Evolutionary conservation across 2,113 vertebrate species (phyloP).

Genomic region (Dipodomys stephensi): DNA sequence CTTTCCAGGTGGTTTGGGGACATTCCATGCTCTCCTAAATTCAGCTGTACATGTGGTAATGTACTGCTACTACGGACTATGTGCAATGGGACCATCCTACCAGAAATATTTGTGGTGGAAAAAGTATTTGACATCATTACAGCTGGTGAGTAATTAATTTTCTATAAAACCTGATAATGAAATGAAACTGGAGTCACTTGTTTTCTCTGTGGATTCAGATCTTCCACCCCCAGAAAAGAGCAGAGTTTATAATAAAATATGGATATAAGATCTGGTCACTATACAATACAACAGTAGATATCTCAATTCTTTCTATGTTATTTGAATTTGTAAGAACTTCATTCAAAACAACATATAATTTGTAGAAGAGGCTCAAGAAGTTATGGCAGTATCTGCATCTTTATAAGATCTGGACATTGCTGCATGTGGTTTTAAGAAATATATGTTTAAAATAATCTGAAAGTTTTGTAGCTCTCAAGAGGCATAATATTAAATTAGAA

Average conservation of each 20-base stretch:
- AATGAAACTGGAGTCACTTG: not conserved
- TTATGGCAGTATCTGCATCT: slow-evolving; percentile 15
- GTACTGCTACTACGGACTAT: slow-evolving; percentile 97
- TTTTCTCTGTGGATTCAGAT: slow-evolving; percentile 1
- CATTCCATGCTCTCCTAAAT: slow-evolving; percentile 98
- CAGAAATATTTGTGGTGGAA: slow-evolving; percentile 99
- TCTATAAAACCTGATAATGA: slow-evolving; percentile 35
- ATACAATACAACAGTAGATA: too few species aligned
- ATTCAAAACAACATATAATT: slow-evolving; percentile 31
- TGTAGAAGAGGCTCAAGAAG: not conserved
- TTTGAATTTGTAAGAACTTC: slow-evolving; percentile 31
- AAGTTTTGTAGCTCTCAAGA: not conserved
- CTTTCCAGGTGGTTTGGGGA: slow-evolving; percentile 94
- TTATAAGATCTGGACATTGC: not conserved
- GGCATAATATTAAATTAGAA: slow-evolving; percentile 30
- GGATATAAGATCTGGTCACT: not conserved
- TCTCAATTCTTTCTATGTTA: not conserved
- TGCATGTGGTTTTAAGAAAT: not conserved
- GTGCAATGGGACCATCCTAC: slow-evolving; percentile 94
- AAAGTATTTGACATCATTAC: slow-evolving; percentile 96
- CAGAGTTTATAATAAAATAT: not conserved
- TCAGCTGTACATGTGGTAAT: slow-evolving; percentile 96
- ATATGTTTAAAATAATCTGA: slow-evolving; percentile 43
- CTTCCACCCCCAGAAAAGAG: not conserved
- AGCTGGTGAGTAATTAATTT: slow-evolving; percentile 91